These are phyloP conservation scores for Philereme vetulata DNA, from an alignment of 2,888 invertebrate genomes.

Conservation along the genomic window DNA sequence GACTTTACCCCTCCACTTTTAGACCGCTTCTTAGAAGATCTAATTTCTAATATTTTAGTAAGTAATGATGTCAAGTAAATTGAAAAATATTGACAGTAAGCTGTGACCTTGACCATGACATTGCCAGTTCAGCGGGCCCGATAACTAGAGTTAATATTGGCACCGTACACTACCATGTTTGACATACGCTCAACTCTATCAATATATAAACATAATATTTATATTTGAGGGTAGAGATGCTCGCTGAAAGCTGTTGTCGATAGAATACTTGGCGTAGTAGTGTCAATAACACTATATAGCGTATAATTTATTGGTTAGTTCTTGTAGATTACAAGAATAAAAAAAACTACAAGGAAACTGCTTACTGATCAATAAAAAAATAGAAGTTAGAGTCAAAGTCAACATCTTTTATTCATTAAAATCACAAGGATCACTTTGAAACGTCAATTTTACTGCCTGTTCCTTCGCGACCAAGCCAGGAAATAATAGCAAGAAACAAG, in stretches of 20 bases:
- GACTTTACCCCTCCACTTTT: too few relatives aligned
- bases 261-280: neutral
- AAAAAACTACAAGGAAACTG: too few relatives aligned
- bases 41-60: conserved; percentile 10
- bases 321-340: neutral
- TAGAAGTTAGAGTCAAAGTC: too few relatives aligned
- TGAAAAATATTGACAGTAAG: conserved; percentile 63
- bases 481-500: too few relatives aligned
- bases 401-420: too few relatives aligned
- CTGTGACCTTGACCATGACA: conserved; percentile 72
- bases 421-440: too few relatives aligned
- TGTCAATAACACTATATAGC: neutral
- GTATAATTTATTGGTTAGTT: neutral
- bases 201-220: conserved; percentile 84
- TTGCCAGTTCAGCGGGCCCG: conserved; percentile 70
- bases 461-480: too few relatives aligned
- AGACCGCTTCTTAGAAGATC: too few relatives aligned
- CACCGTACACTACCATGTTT: conserved; percentile 77
- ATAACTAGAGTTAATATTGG: conserved; percentile 83
- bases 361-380: too few relatives aligned
- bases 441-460: too few relatives aligned
- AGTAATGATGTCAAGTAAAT: conserved; percentile 39
- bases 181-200: conserved; percentile 81
- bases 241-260: conserved; percentile 17
- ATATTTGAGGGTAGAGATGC: conserved; percentile 63